Base-by-base conservation (phyloP, 2,888 invertebrate genomes). In the Torymus aiolomorphi region DNA sequence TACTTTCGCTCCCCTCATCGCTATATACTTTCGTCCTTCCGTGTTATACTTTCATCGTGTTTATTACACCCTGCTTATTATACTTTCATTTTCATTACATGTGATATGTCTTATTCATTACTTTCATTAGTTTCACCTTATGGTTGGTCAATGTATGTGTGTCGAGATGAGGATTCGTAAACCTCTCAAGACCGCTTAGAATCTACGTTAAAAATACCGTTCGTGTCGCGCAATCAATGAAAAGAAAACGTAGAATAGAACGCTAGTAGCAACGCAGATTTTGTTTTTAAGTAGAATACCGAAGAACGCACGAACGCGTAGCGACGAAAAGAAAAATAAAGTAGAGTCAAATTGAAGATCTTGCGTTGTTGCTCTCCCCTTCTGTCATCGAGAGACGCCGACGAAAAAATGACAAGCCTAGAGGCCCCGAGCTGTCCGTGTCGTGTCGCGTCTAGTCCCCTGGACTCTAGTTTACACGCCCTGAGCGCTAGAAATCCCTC, bases 31-130 rank as follows among this genome's bases (percentile, higher is more conserved):
- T 78, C 72, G 18, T 72, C 24, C 42, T 42, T 67, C 69, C 20
- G 24, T 24, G 42, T 69, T 61, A 56, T 78, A 73, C 78, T 78
- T 73, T 78, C 73, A 73, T 72, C 62, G 59, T 42, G 52, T 72
- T 69, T 14, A 42, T 31, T 65, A 57, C 65, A 74, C 62, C 67
- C 65, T 73, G 52, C 24, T 61, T 78, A 73, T 31, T 52, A 54
- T 78, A 78, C 78, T 79, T 79, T 78, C 78, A 69, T 80, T 70
- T 42, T 18, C 20, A 13, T 57, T 62, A 2, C 51, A 31, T 54
- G 14, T 78, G 78, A 78, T 73, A 73, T 69, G 69, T 73, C 59
- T 56, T 62, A 18, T 71, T 66, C 59, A 66, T 75, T 73, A 63
- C 63, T 65, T 71, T 66, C 59, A 66, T 75, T 59, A 49, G 16